phyloP scores from a whole-genome alignment of 1,140 invertebrate species.

The Drosophila bocki region DNA sequence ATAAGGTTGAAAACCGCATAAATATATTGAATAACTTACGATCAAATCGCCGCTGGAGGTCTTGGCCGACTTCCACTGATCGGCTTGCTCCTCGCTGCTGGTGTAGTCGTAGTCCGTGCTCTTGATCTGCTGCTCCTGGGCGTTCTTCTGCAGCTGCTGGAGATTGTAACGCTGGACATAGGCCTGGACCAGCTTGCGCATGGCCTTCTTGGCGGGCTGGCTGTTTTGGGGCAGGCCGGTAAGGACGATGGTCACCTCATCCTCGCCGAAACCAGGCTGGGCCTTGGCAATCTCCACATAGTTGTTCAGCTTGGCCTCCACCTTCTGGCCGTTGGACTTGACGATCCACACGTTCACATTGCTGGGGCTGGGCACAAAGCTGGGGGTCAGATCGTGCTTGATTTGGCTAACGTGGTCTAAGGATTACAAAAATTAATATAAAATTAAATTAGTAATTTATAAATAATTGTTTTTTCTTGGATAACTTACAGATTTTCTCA shows the following conservation, averaged over 20 bases:
- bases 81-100: slow-evolving; percentile 70
- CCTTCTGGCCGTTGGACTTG: slow-evolving; percentile 67
- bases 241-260: slow-evolving; percentile 78
- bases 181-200: slow-evolving; percentile 65
- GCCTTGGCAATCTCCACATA: slow-evolving; percentile 60
- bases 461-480: not conserved
- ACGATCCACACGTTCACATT: slow-evolving; percentile 75
- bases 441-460: not conserved
- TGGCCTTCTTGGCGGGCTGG: slow-evolving; percentile 59
- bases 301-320: slow-evolving; percentile 72
- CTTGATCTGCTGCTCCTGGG: slow-evolving; percentile 52
- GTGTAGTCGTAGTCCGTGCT: slow-evolving; percentile 60
- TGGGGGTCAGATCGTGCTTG: slow-evolving; percentile 66
- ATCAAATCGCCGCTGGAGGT: slow-evolving; percentile 67
- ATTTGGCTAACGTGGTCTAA: slow-evolving; percentile 73
- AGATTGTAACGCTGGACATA: slow-evolving; percentile 72
- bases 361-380: slow-evolving; percentile 76
- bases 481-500: slow-evolving; percentile 65
- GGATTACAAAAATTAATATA: not conserved
- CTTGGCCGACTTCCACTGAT: slow-evolving; percentile 67
- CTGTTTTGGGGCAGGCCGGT: slow-evolving; percentile 71
- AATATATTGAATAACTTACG: slow-evolving; percentile 40
- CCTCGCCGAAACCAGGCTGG: slow-evolving; percentile 63
- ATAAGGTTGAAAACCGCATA: not conserved
- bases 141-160: slow-evolving; percentile 65